Evolutionary conservation across 2,888 invertebrate species (phyloP).

Genomic region (Mimachlamys varia): DNA sequence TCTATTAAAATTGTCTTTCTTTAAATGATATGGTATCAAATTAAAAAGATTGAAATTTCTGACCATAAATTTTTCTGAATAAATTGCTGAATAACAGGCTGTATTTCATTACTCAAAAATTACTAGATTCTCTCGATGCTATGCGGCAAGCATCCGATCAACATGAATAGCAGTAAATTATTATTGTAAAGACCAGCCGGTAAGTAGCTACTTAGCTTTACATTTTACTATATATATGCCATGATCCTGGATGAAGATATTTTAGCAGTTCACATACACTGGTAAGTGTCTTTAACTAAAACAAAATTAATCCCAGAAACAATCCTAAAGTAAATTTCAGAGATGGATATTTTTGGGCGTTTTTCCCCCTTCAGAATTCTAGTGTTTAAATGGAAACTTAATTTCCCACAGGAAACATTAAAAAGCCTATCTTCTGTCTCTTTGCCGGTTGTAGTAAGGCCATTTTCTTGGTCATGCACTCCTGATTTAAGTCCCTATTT

Average conservation of each 20-base stretch:
- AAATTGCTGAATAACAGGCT: constrained; percentile 61
- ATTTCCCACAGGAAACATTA: no score
- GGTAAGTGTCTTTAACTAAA: background rate
- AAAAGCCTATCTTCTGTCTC: no score
- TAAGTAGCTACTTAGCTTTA: constrained; percentile 47
- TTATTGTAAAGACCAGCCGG: constrained; percentile 61
- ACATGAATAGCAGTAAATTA: constrained; percentile 67
- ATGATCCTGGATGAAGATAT: background rate
- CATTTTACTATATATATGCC: constrained; percentile 13
- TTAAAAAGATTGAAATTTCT: background rate
- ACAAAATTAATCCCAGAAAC: background rate
- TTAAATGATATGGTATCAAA: background rate
- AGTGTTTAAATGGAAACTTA: no score
- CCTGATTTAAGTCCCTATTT: background rate
- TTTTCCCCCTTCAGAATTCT: no score
- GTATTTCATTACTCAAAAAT: constrained; percentile 78
- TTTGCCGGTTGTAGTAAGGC: no score
- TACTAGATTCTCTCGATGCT: constrained; percentile 75
- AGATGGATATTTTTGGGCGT: background rate
- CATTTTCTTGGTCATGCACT: background rate
- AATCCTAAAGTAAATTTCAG: background rate
- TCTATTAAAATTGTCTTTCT: constrained; percentile 1
- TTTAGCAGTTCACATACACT: background rate
- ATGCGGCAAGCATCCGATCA: constrained; percentile 72
- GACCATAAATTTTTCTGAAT: background rate